Base-by-base conservation (phyloP, 2,888 invertebrate species). In the Pinctada fucata region DNA sequence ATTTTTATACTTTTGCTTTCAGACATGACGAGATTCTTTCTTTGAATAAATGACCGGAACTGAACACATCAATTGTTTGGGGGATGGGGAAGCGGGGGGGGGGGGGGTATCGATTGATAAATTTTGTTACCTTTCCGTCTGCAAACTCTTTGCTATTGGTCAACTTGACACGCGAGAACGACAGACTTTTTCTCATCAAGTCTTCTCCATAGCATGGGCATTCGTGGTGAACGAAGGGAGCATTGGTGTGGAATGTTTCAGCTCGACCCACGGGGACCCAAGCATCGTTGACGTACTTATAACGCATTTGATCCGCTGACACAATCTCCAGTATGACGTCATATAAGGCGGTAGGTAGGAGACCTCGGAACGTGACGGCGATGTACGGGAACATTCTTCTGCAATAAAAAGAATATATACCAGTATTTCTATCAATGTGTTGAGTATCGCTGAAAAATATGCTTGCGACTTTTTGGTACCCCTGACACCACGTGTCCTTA, bases 171-270 rank as follows among this genome's bases (percentile, higher is more conserved):
- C 85, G 84, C 2, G 87, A 84, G 72, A 88, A 88, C 3, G 87
- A 85, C n/a, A 84, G 71, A 78, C 91, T 91, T 3, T 90, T 90
- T 47, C 82, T 78, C 88, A 90, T 91, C 93, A 93, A 93, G 79
- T 90, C 88, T 4, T 87, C 84, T 0, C 93, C 93, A 1, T 85
- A 81, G 68, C 91, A 91, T 0, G 93, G 93, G 0, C 92, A 92
- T 81, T 93, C 92, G 1, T 91, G 92, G 80, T 93, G 93, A 3
- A 91, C 81, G 80, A 91, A 92, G 3, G 84, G 77, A 8, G 82
- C 79, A 6, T 80, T 74, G 16, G 13, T 70, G 5, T 74, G 72
- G n/a, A 76, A 70, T 0, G 80, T 78, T 63, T 88, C 86, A 0
- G 86, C 83, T 75, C 82, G 73, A 0, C 86, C 86, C 64, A 87